These are phyloP conservation scores for Formica exsecta DNA, from an alignment of 1,140 invertebrate genomes.

Conservation along the genomic window DNA sequence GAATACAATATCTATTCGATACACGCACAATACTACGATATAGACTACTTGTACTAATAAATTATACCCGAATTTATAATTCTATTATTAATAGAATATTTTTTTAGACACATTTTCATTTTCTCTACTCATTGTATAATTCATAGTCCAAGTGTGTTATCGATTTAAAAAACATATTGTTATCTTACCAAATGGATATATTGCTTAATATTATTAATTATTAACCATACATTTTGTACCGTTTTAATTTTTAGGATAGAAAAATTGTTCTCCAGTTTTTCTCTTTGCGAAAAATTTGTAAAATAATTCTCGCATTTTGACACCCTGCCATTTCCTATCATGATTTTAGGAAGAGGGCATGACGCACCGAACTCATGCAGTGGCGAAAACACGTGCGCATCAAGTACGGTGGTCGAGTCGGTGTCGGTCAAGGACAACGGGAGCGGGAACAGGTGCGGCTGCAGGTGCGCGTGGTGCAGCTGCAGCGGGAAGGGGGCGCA, in stretches of 20 bases:
- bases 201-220: neutral
- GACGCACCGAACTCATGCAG: constrained; percentile 87
- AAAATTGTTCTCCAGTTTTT: neutral
- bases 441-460: constrained; percentile 84
- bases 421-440: constrained; percentile 86
- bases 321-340: neutral
- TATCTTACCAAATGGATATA: neutral
- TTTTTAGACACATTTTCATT: neutral
- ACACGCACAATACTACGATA: neutral
- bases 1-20: constrained; percentile 15
- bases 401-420: constrained; percentile 87
- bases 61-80: constrained; percentile 1
- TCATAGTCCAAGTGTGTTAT: neutral
- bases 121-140: neutral
- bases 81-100: neutral
- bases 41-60: neutral
- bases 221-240: neutral
- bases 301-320: neutral
- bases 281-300: neutral
- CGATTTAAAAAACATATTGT: too few relatives aligned
- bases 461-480: constrained; percentile 86
- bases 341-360: constrained; percentile 85
- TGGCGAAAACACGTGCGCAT: constrained; percentile 87
- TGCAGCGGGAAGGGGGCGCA: constrained; percentile 84
- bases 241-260: neutral